These are phyloP conservation scores for Gila orcuttii DNA, from an alignment of 2,113 vertebrate species.

Conservation along the genomic window DNA sequence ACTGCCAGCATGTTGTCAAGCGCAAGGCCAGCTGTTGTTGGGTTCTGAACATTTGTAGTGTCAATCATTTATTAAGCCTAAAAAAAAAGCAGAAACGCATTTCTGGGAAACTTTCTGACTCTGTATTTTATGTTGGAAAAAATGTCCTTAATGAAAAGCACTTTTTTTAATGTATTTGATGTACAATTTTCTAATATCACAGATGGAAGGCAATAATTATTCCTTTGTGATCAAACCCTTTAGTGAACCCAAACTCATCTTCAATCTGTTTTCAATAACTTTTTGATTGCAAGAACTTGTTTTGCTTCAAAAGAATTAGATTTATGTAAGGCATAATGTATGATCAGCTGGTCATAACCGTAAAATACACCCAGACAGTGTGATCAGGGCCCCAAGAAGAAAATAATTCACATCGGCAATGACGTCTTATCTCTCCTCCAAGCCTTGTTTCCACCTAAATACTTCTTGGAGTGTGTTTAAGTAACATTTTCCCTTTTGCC, in stretches of 20 bases:
- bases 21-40: conserved; percentile 33
- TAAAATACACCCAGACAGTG: neutral
- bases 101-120: neutral
- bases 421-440: neutral
- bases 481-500: neutral
- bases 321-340: neutral
- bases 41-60: conserved; percentile 31
- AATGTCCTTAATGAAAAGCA: neutral
- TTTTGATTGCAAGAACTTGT: neutral
- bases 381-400: neutral
- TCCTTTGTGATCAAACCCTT: neutral
- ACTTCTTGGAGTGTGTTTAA: neutral
- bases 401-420: conserved; percentile 1
- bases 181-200: neutral
- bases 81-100: neutral
- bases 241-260: neutral
- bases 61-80: conserved; percentile 44
- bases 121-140: neutral
- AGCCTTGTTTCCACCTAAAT: neutral
- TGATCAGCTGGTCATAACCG: neutral
- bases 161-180: neutral
- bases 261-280: neutral
- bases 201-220: neutral
- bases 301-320: neutral
- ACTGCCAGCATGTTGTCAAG: conserved; percentile 39